phyloP scores from a whole-genome alignment of 2,113 vertebrate species.

The Sialia sialis region DNA sequence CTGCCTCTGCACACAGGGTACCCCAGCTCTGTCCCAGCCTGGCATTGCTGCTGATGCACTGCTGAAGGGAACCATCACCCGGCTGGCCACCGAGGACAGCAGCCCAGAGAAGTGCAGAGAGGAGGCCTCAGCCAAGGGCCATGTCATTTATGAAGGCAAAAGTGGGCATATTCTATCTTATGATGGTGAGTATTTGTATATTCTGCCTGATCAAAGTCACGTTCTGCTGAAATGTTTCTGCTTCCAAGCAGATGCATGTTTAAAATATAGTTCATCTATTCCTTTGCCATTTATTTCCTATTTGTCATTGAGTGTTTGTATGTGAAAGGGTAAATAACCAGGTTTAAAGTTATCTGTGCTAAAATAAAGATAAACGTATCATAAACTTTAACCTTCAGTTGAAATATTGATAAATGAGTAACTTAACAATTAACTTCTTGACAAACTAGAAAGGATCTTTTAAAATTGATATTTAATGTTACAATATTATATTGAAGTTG shows the following conservation, averaged over 20 bases:
- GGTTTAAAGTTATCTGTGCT: neutral
- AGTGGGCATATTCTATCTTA: constrained; percentile 94
- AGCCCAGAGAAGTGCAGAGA: constrained; percentile 87
- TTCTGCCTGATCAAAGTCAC: neutral
- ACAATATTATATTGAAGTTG: neutral
- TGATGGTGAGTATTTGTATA: constrained; percentile 79
- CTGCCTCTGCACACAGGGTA: constrained; percentile 78
- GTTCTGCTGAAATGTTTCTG: neutral
- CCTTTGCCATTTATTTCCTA: neutral
- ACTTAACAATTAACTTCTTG: neutral
- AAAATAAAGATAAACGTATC: neutral
- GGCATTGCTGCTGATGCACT: constrained; percentile 86
- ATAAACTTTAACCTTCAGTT: neutral
- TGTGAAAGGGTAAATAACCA: neutral
- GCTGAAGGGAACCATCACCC: constrained; percentile 88
- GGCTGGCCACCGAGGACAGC: constrained; percentile 87
- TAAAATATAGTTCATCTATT: neutral
- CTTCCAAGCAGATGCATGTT: neutral
- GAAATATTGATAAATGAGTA: neutral
- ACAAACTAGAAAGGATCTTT: neutral
- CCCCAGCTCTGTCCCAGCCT: constrained; percentile 86
- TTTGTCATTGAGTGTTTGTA: neutral
- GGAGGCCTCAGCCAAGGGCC: constrained; percentile 87
- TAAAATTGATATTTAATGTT: neutral
- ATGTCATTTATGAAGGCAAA: constrained; percentile 97